Base-by-base conservation (phyloP, 2,113 vertebrate genomes). In the Poecilia latipinna region DNA sequence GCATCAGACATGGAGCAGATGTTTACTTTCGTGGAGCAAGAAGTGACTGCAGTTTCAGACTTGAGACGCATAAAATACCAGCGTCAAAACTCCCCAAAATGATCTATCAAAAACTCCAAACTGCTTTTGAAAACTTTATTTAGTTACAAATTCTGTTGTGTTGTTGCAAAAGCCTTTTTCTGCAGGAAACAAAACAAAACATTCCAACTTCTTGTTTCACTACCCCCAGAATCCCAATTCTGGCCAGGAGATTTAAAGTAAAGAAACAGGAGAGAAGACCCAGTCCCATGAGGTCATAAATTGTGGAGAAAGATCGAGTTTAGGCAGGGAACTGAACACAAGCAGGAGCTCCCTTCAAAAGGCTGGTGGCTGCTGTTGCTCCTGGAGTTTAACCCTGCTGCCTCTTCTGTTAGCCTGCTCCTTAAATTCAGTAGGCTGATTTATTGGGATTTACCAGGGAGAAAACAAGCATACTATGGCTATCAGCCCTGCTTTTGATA, bases 381-480 rank as follows among this genome's bases (percentile, higher is more conserved):
- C 84, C 71, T 69, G 71, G 86, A 90, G 82, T 93, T 94, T 92
- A 94, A 92, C 91, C 93, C 88, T 82, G 77, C 93, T 86, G 92
- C 88, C 91, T 89, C 83, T 72, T 68, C 84, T 87, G 86, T 86
- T 81, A 86, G 82, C 86, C 80, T 70, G 29, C 80, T 82, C 90
- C 88, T 92, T 93, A 92, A 93, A 93, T 94, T 94, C 90, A 84
- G 68, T 54, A 29, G 61, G 60, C 75, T 93, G 92, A 94, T 95
- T 95, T 94, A 95, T 92, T 89, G 85, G 83, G 72, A 69, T 83
- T 86, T 80, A 81, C 81, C 42, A 74, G 85, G 86, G 85, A 90
- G 88, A 93, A 93, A 93, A 93, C 89, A 91, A 90, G 84, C 80
- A 74, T 76, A 88, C 89, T 89, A 76, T 82, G 79, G 80, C 80